These are phyloP conservation scores for Apoda limacodes DNA, from an alignment of 2,888 invertebrate genomes.

Conservation along the genomic window DNA sequence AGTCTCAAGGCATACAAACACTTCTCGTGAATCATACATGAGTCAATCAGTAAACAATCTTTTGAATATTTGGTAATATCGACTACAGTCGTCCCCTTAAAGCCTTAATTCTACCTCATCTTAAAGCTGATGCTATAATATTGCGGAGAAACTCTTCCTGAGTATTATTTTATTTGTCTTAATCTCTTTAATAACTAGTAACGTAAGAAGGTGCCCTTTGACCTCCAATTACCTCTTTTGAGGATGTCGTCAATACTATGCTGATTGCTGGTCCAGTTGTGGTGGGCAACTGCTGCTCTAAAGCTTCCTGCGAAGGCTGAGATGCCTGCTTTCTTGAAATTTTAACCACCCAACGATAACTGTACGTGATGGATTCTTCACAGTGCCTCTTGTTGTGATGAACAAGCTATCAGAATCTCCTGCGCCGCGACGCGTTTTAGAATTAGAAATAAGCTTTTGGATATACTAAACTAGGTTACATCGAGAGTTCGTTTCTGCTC, in stretches of 20 bases:
- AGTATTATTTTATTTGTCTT: no score
- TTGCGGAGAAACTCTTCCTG: no score
- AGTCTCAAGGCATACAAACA: no score
- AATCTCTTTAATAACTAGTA: no score
- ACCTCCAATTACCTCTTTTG: no score
- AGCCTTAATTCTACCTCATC: no score
- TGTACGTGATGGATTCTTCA: conserved; percentile 3
- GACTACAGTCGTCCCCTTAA: no score
- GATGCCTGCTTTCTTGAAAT: conserved; percentile 4
- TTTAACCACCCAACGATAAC: conserved; percentile 8
- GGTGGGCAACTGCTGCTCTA: conserved; percentile 8
- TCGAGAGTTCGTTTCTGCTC: neutral
- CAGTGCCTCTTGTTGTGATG: conserved; percentile 6
- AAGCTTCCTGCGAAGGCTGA: conserved; percentile 7
- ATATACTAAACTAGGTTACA: conserved; percentile 2
- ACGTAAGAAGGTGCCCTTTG: no score
- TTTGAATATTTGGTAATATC: no score
- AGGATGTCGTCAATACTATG: conserved; percentile 8
- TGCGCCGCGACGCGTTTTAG: neutral
- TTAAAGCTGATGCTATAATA: no score
- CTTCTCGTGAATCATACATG: no score
- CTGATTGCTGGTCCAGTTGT: conserved; percentile 5
- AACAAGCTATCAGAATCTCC: conserved; percentile 1
- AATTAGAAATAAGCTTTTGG: neutral
- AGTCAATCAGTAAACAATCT: no score